phyloP scores from a whole-genome alignment of 2,888 invertebrate species.

The Heteromyza rotundicornis region DNA sequence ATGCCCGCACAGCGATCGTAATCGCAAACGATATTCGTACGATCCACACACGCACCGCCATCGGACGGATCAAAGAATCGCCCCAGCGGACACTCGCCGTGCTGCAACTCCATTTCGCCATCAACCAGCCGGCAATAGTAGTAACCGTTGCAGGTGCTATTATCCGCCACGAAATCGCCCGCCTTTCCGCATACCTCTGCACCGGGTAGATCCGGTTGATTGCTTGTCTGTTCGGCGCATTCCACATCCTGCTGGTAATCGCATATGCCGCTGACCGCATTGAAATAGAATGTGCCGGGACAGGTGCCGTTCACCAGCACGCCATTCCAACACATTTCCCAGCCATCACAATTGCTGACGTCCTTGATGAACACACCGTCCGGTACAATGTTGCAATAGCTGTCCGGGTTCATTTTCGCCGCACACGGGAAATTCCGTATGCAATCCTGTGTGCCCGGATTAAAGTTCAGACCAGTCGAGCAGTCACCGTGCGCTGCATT shows the following conservation, averaged over 20 bases:
- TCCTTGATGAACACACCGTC: conserved; percentile 49
- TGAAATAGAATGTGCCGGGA: conserved; percentile 45
- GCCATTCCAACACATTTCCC: conserved; percentile 44
- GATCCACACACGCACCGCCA: conserved; percentile 49
- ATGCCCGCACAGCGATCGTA: conserved; percentile 49
- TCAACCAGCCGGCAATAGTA: conserved; percentile 41
- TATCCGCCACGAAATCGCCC: conserved; percentile 48
- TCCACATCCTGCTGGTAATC: conserved; percentile 42
- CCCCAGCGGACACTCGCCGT: conserved; percentile 40
- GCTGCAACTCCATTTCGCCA: conserved; percentile 33
- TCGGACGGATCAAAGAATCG: conserved; percentile 42
- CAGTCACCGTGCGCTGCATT: conserved; percentile 41
- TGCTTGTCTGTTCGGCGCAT: conserved; percentile 30
- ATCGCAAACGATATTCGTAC: conserved; percentile 38
- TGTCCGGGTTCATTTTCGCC: conserved; percentile 41
- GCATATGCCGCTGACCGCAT: conserved; percentile 38
- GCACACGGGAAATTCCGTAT: conserved; percentile 43
- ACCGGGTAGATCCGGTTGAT: conserved; percentile 29
- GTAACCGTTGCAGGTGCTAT: conserved; percentile 48
- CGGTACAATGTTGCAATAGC: conserved; percentile 50
- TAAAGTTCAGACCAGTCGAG: conserved; percentile 41
- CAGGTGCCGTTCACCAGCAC: conserved; percentile 42
- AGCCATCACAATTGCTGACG: conserved; percentile 40
- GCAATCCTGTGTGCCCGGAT: conserved; percentile 43
- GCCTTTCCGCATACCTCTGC: conserved; percentile 35